Conservation (phyloP, 2,113 vertebrate genomes). For the Tilapia sparmanii region DNA sequence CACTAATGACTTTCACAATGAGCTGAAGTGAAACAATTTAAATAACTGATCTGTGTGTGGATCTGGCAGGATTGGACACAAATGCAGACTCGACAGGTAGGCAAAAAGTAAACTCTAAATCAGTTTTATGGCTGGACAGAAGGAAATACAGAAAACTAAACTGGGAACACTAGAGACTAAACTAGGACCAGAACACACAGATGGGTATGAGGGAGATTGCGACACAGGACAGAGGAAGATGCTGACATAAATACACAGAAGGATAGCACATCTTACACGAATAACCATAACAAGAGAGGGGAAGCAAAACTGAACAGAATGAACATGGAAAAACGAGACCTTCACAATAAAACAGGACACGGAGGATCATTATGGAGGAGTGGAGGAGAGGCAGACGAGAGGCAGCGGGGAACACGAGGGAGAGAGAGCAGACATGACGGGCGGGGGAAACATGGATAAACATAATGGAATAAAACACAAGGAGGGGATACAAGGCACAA, state of each 20-base stretch:
- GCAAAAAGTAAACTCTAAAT: neutral
- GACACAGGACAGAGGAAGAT: neutral
- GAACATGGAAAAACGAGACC: neutral
- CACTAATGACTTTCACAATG: neutral
- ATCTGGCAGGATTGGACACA: neutral
- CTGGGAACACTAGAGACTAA: accelerated
- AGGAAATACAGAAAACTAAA: neutral
- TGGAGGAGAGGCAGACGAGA: neutral
- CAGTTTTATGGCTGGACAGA: neutral
- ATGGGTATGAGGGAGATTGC: neutral
- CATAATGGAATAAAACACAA: neutral
- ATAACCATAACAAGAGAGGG: accelerated
- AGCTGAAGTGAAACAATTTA: neutral
- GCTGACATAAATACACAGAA: neutral
- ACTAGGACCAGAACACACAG: neutral
- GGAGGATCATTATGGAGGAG: neutral
- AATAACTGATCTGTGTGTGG: neutral
- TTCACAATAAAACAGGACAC: neutral
- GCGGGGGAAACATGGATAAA: neutral
- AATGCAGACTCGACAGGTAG: neutral
- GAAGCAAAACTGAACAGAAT: neutral
- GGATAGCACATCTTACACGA: accelerated
- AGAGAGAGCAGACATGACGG: neutral
- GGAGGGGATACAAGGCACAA: neutral
- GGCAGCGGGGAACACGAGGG: neutral